Evolutionary conservation across 2,888 invertebrate genomes (phyloP).

Genomic region (Hypolimnas misippus): DNA sequence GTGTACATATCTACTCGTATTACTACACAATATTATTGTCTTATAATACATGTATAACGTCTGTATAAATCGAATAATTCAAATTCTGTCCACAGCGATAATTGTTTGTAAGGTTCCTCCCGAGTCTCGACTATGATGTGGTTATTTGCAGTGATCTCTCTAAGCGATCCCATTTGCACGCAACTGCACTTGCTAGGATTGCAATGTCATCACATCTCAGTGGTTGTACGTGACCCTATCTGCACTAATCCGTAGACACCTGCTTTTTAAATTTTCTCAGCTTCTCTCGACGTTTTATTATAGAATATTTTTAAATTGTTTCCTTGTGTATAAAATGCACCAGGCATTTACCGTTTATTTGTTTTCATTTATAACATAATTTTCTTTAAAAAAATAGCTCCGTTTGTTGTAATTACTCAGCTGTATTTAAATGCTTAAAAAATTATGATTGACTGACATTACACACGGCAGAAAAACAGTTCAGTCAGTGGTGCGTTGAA

Average conservation of each 20-base stretch:
- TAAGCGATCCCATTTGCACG: constrained; percentile 57
- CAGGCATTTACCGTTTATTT: background rate
- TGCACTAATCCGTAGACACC: constrained; percentile 76
- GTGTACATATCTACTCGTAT: no score
- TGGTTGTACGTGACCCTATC: constrained; percentile 76
- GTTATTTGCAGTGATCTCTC: constrained; percentile 41
- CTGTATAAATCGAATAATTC: background rate
- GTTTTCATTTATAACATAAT: background rate
- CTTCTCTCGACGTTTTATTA: constrained; percentile 35
- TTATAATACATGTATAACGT: no score
- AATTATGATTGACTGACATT: constrained; percentile 46
- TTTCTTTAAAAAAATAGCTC: background rate
- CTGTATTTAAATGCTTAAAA: constrained; percentile 30
- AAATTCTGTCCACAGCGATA: constrained; percentile 13
- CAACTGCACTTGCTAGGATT: constrained; percentile 64
- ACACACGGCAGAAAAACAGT: constrained; percentile 64
- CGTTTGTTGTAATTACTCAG: constrained; percentile 16
- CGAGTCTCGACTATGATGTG: constrained; percentile 29
- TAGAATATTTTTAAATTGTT: constrained; percentile 21
- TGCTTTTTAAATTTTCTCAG: constrained; percentile 65
- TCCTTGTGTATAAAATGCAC: background rate
- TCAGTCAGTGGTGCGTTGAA: constrained; percentile 72
- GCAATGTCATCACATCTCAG: constrained; percentile 79
- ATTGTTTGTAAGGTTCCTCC: constrained; percentile 26
- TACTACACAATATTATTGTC: no score